A percentile compares a stretch with the other conserved stretches of the same genome.
Evolutionary conservation across 2,888 invertebrate species (phyloP).

Genomic region (Hydrotaea cyrtoneurina): DNA sequence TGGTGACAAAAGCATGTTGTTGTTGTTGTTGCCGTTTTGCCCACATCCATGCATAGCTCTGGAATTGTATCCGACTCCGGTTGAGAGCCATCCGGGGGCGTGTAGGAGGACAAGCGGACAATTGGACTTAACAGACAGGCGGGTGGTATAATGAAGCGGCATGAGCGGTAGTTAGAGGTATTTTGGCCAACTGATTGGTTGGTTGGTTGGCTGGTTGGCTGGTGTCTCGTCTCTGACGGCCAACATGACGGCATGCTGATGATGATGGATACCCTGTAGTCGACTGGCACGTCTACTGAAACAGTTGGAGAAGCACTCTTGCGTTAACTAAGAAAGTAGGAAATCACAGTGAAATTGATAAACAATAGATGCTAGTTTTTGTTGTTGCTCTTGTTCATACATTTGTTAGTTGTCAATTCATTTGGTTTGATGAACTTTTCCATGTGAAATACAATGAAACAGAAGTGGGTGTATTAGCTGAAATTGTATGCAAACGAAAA

Average conservation of each 20-base stretch:
- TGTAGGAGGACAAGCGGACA: neutral
- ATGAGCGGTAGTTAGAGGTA: neutral
- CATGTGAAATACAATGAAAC: neutral
- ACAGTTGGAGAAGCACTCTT: slow-evolving; percentile 47
- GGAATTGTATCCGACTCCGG: neutral
- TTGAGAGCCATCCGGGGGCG: neutral
- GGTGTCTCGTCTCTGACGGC: too few species aligned
- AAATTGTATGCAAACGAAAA: too few species aligned
- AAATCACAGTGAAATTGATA: slow-evolving; percentile 50
- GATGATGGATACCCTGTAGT: neutral
- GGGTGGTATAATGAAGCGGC: slow-evolving; percentile 19
- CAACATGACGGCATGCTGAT: neutral
- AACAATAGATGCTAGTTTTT: slow-evolving; percentile 1
- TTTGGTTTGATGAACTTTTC: neutral
- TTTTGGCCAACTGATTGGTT: neutral
- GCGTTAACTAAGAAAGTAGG: slow-evolving; percentile 66
- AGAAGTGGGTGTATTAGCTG: neutral
- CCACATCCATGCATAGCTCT: neutral
- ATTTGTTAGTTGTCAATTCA: neutral
- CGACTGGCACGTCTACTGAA: neutral
- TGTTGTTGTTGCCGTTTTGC: neutral
- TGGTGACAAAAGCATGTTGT: neutral
- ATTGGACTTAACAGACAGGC: neutral
- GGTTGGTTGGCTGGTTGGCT: neutral
- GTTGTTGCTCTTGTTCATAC: neutral